Evolutionary conservation across 2,888 invertebrate genomes (phyloP).

Genomic region (Antheraea assamensis): DNA sequence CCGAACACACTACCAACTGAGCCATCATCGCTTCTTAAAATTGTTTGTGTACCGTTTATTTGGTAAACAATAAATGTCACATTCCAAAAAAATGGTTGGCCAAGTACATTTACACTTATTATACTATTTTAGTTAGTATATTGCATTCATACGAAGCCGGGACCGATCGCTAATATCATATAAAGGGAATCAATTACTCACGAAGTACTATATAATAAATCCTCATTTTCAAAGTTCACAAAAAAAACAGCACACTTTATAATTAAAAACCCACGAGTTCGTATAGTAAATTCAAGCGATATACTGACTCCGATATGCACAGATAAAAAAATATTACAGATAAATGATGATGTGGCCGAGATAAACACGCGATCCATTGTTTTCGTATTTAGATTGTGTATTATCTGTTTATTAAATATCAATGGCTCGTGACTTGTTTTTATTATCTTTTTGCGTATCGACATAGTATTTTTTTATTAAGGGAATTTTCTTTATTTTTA

Average conservation of each 20-base stretch:
- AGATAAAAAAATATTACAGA: conserved; percentile 9
- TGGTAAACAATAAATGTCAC: no score
- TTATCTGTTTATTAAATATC: conserved; percentile 17
- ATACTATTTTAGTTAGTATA: no score
- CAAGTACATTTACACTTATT: no score
- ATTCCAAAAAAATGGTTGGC: no score
- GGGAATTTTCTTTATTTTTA: background rate
- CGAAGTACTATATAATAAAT: background rate
- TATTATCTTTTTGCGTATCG: conserved; percentile 18
- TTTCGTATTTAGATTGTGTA: conserved; percentile 16
- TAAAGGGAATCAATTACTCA: background rate
- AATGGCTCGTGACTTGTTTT: conserved; percentile 18
- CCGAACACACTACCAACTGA: no score
- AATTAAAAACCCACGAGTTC: background rate
- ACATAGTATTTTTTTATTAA: background rate
- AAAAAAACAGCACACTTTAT: background rate
- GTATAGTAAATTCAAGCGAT: conserved; percentile 6
- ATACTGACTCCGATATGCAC: conserved; percentile 8
- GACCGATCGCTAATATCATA: background rate
- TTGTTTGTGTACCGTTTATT: no score
- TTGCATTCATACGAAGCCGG: no score
- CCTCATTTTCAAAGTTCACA: conserved; percentile 4
- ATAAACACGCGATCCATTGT: conserved; percentile 10
- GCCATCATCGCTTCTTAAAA: no score
- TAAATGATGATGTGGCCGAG: conserved; percentile 10